phyloP scores from a whole-genome alignment of 2,797 vertebrate species.

The Aeoliscus strigatus region DNA sequence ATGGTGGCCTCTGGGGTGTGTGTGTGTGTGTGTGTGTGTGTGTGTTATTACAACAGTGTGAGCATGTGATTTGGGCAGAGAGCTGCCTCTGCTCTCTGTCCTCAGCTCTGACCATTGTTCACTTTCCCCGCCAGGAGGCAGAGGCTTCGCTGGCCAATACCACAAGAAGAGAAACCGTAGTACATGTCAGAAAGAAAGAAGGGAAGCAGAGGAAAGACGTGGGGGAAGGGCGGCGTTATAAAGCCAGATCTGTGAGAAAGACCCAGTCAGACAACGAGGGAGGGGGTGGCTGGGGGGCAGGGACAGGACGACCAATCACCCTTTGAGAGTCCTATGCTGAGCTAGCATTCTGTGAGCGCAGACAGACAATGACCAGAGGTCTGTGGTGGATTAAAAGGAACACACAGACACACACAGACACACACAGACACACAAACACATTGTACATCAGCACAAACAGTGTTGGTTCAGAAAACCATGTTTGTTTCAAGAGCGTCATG shows the following conservation, averaged over 20 bases:
- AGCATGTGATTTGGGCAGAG: constrained; percentile 38
- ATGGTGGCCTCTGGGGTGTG: constrained; percentile 14
- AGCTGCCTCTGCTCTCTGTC: constrained; percentile 56
- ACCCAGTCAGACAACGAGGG: constrained; percentile 27
- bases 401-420: constrained; percentile 33
- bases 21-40: constrained; percentile 21
- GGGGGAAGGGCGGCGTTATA: constrained; percentile 23
- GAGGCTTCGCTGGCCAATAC: constrained; percentile 34
- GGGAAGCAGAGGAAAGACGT: constrained; percentile 16
- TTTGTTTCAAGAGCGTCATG: background rate
- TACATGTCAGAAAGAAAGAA: constrained; percentile 17
- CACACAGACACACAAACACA: constrained; percentile 9
- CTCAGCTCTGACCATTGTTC: constrained; percentile 51
- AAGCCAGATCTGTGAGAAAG: constrained; percentile 20
- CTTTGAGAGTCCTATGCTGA: constrained; percentile 63
- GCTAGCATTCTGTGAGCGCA: constrained; percentile 60
- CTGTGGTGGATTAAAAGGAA: constrained; percentile 57
- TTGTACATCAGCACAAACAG: too few species aligned
- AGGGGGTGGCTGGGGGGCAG: constrained; percentile 13
- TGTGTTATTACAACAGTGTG: constrained; percentile 42
- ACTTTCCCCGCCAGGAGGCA: constrained; percentile 43
- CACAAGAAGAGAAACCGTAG: constrained; percentile 22
- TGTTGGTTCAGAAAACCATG: too few species aligned
- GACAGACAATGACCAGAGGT: constrained; percentile 68
- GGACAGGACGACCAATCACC: constrained; percentile 18